A percentile compares a stretch with the other conserved stretches of the same genome.
Conservation (phyloP, 2,113 vertebrate genomes). For the Malurus elegans region DNA sequence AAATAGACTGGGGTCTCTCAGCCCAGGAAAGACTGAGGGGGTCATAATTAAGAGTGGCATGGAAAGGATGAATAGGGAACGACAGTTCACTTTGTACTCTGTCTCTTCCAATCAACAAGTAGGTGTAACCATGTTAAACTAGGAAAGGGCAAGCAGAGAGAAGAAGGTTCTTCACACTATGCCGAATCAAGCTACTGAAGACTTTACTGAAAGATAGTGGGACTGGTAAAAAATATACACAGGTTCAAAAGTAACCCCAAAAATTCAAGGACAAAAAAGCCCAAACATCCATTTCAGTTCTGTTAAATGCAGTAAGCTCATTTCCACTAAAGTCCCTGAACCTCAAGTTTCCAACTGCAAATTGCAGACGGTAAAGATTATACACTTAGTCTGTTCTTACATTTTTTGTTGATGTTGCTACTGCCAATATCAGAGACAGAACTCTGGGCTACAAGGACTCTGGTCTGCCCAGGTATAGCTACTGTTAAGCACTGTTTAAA, state of each 20-base stretch:
- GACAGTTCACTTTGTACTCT: constrained; percentile 14
- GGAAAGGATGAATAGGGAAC: not conserved
- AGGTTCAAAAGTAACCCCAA: not conserved
- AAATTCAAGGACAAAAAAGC: not conserved
- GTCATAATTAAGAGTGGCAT: not conserved
- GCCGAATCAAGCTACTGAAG: not conserved
- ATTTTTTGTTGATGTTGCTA: not conserved
- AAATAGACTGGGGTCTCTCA: not conserved
- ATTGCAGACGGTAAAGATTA: not conserved
- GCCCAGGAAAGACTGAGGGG: not conserved
- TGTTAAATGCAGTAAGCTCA: not conserved
- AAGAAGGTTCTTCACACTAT: not conserved
- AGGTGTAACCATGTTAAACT: not conserved
- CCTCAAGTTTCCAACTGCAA: not conserved
- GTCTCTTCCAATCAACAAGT: constrained; percentile 33
- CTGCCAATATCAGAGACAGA: not conserved
- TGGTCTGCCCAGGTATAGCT: not conserved
- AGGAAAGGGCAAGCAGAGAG: not conserved
- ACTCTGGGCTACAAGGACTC: not conserved
- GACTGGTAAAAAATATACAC: not conserved
- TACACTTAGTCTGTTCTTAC: not conserved
- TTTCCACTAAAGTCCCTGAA: not conserved
- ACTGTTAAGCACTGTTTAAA: not conserved
- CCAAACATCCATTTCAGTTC: not conserved
- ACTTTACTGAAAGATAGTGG: not conserved